Evolutionary conservation across 1,140 invertebrate species (phyloP).

Genomic region (Druon quercuslanigerum): DNA sequence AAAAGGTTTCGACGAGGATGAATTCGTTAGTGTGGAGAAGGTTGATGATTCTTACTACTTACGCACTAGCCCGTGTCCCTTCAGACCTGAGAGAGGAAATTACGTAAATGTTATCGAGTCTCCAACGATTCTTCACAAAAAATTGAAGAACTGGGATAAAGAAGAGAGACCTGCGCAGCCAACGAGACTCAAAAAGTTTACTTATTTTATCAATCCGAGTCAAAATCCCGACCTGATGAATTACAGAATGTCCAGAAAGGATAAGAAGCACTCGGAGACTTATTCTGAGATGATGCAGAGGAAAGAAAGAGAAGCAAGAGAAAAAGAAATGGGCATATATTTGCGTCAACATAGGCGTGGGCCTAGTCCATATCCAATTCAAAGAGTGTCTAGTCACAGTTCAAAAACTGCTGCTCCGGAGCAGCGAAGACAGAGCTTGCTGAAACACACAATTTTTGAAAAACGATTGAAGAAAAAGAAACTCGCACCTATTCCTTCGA

Average conservation of each 20-base stretch:
- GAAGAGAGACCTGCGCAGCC: constrained; percentile 13
- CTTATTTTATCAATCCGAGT: constrained; percentile 64
- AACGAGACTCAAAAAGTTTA: constrained; percentile 61
- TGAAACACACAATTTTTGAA: constrained; percentile 31
- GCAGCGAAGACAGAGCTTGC: background rate
- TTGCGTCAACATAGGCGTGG: no score
- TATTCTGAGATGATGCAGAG: constrained; percentile 62
- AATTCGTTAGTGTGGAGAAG: constrained; percentile 68
- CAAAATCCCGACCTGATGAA: constrained; percentile 57
- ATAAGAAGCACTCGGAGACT: constrained; percentile 71
- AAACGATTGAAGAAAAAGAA: constrained; percentile 51
- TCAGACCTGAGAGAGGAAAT: constrained; percentile 62
- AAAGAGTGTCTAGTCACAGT: background rate
- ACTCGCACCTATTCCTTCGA: constrained; percentile 43
- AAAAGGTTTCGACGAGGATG: constrained; percentile 56
- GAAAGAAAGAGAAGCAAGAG: constrained; percentile 3
- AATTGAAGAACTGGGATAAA: background rate
- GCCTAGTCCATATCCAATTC: background rate
- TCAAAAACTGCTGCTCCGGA: background rate
- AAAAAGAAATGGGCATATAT: background rate
- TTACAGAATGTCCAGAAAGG: constrained; percentile 69
- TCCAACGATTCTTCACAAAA: background rate
- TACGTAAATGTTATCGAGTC: background rate
- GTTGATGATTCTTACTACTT: constrained; percentile 63
- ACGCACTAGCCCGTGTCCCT: constrained; percentile 65